Evolutionary conservation across 2,113 vertebrate genomes (phyloP).

Genomic region (Tichodroma muraria): DNA sequence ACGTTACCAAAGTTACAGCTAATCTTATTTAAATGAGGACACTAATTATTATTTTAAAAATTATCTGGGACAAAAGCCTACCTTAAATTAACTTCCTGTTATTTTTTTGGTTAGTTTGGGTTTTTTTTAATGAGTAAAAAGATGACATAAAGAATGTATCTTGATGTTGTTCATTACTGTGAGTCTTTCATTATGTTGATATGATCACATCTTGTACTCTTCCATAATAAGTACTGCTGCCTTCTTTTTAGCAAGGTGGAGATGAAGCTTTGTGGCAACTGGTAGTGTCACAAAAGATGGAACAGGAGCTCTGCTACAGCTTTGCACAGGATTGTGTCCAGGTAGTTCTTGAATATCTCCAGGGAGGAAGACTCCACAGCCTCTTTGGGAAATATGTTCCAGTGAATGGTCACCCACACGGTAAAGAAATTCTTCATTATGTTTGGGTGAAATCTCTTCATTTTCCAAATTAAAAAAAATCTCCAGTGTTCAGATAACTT

Average conservation of each 20-base stretch:
- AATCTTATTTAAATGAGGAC: neutral
- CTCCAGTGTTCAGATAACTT: neutral
- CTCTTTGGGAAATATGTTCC: neutral
- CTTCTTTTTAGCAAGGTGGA: neutral
- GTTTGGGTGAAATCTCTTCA: neutral
- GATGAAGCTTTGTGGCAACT: neutral
- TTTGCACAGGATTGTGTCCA: neutral
- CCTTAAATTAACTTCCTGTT: neutral
- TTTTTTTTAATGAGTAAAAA: neutral
- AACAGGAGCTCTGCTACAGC: neutral
- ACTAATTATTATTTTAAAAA: neutral
- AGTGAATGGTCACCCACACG: neutral
- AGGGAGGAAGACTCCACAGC: neutral
- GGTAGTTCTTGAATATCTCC: neutral
- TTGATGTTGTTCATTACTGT: neutral
- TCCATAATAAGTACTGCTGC: neutral
- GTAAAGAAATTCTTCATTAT: neutral
- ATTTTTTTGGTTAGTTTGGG: neutral
- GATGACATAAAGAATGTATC: neutral
- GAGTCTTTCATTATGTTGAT: neutral
- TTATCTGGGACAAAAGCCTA: neutral
- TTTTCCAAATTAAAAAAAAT: neutral
- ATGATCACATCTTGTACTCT: neutral
- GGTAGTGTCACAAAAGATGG: neutral
- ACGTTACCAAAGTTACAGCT: neutral